phyloP scores from a whole-genome alignment of 2,797 vertebrate genomes.

The Antennarius maculatus region DNA sequence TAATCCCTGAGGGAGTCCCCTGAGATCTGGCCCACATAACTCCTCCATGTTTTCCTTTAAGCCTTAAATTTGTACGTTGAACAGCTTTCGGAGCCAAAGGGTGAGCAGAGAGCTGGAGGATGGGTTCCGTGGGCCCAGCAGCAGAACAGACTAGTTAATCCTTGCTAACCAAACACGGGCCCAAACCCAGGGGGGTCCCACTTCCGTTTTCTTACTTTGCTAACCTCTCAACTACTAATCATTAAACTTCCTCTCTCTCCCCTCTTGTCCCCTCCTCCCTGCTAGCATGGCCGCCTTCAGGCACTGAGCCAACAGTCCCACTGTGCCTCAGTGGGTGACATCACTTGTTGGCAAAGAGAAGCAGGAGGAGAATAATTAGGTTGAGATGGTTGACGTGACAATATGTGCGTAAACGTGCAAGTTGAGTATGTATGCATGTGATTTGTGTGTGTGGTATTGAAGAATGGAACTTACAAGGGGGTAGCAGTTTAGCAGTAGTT shows the following conservation, averaged over 20 bases:
- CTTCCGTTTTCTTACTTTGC: constrained; percentile 47
- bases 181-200: constrained; percentile 50
- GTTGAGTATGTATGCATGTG: constrained; percentile 18
- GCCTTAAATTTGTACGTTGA: constrained; percentile 61
- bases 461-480: constrained; percentile 58
- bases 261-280: constrained; percentile 19
- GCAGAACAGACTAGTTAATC: constrained; percentile 67
- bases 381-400: constrained; percentile 73
- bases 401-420: constrained; percentile 47
- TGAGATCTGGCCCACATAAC: constrained; percentile 58
- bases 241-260: constrained; percentile 25
- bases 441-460: constrained; percentile 48
- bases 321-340: constrained; percentile 79
- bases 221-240: constrained; percentile 59
- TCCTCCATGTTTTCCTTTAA: constrained; percentile 70
- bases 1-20: constrained; percentile 72
- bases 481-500: too few relatives aligned
- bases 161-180: constrained; percentile 50
- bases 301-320: constrained; percentile 71
- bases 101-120: constrained; percentile 47
- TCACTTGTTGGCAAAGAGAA: constrained; percentile 79
- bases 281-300: constrained; percentile 52
- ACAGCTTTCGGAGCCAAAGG: constrained; percentile 44
- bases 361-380: constrained; percentile 78
- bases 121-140: constrained; percentile 48